Base-by-base conservation (phyloP, 2,888 invertebrate genomes). In the Poecilobothrus nobilitatus region DNA sequence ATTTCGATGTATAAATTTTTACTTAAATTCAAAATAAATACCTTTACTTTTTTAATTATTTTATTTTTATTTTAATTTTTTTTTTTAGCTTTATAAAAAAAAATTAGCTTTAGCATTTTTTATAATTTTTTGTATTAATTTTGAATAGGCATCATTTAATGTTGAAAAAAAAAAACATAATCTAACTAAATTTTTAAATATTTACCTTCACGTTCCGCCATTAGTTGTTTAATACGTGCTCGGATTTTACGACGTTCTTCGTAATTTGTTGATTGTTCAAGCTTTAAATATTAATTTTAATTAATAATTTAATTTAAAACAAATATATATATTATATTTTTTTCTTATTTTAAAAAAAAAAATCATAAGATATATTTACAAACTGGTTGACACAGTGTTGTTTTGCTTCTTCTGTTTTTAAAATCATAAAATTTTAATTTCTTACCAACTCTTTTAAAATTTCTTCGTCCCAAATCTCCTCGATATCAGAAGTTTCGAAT, bases 161-260 rank as follows among this genome's bases (percentile, higher is more conserved):
- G n/a, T 7, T 37, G 4, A 12, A 3, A 37, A 37, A 10, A 37
- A 37, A 37, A 10, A 37, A 37, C 7, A 37, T 10, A 10, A 37
- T 37, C 2, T 37, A 37, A 37, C 7, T 37, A 37, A 27, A 37
- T 37, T 37, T 37, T 37, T 37, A 37, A 37, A 7, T 37, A 37
- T 37, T 76, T 84, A 94, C 94, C 92, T 89, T 91, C 91, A 82
- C 91, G 89, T 84, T 91, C 91, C 77, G 92, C 92, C 89, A 93
- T 90, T 79, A 94, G 87, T 81, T 89, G 87, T 76, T 91, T 88
- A 77, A 94, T 86, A 82, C 92, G 87, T 76, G 89, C 88, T 81
- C 94, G 86, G 79, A 94, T 88, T 76, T 87, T 87, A 77, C 92
- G 89, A 77, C 93, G 87, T 82, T 91, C 91, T 82, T 94, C 94